A percentile compares a stretch with the other conserved stretches of the same genome.
Evolutionary conservation across 2,888 invertebrate genomes (phyloP).

Genomic region (Timandra comae): DNA sequence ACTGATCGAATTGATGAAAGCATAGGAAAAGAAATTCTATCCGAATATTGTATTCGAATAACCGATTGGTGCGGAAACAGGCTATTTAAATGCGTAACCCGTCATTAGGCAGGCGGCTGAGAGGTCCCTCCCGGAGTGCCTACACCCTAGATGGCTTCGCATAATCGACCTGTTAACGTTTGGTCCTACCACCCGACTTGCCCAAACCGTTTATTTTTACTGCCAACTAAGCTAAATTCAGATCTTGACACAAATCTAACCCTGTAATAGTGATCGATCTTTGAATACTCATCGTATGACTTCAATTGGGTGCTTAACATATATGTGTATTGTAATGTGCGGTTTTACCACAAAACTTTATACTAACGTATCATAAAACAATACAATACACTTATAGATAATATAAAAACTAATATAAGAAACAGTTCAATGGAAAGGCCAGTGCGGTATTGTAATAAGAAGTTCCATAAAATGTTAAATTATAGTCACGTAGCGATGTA

Average conservation of each 20-base stretch:
- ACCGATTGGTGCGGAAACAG: slow-evolving; percentile 52
- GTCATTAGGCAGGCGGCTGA: slow-evolving; percentile 58
- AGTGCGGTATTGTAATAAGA: slow-evolving; percentile 4
- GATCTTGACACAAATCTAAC: slow-evolving; percentile 26
- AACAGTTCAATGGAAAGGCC: not conserved
- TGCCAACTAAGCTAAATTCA: slow-evolving; percentile 38
- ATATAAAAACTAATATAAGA: too few relatives aligned
- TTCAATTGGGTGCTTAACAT: too few relatives aligned
- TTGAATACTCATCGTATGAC: too few relatives aligned
- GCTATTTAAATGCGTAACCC: slow-evolving; percentile 71
- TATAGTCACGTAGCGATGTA: slow-evolving; percentile 28
- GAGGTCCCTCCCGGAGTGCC: slow-evolving; percentile 44
- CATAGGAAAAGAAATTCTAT: slow-evolving; percentile 40
- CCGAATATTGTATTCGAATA: slow-evolving; percentile 46
- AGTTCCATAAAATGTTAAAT: slow-evolving; percentile 18
- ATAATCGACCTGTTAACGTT: slow-evolving; percentile 70
- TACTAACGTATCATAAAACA: too few relatives aligned
- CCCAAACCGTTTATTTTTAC: slow-evolving; percentile 55
- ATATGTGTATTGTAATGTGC: too few relatives aligned
- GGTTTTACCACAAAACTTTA: too few relatives aligned
- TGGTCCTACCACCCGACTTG: slow-evolving; percentile 33
- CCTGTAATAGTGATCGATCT: not conserved
- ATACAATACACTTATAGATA: too few relatives aligned
- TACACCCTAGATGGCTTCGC: slow-evolving; percentile 49
- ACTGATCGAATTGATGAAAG: slow-evolving; percentile 32